These are phyloP conservation scores for roundworm (Caenorhabditis elegans) DNA, from an alignment of 1,140 invertebrate species.

Conservation along the genomic window WBcel235 BX284605.5:14920501-14921000, in stretches of 20 bases:
- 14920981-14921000: background rate
- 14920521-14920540: conserved; percentile 31
- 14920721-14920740: background rate
- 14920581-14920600: background rate
- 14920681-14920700: too few relatives aligned
- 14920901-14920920: conserved; percentile 35
- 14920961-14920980: conserved; percentile 34
- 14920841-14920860: too few relatives aligned
- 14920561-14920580: background rate
- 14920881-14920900: conserved; percentile 33
- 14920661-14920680: background rate
- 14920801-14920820: too few relatives aligned
- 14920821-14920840: too few relatives aligned
- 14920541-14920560: too few relatives aligned
- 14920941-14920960: conserved; percentile 26
- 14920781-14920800: too few relatives aligned
- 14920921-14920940: conserved; percentile 39
- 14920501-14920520: conserved; percentile 35
- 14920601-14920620: conserved; percentile 21
- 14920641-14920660: conserved; percentile 32
- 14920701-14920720: background rate
- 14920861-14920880: background rate
- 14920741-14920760: too few relatives aligned
- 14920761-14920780: too few relatives aligned
- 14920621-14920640: conserved; percentile 20